Conservation (phyloP, 2,888 invertebrate species). For the Nymphalis polychloros region DNA sequence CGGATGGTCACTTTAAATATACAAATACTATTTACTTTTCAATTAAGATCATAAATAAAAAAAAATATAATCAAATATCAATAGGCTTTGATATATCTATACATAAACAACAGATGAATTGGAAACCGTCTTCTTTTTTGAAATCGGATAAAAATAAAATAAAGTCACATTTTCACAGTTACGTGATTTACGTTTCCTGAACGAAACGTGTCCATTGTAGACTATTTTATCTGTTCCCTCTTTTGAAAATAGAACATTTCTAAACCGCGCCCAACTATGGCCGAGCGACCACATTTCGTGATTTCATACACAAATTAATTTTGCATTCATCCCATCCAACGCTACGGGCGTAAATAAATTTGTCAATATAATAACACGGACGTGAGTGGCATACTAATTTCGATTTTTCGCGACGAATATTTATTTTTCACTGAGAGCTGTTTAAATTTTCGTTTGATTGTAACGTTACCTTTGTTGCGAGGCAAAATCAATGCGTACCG, state of each 20-base stretch:
- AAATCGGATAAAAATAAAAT: too few relatives aligned
- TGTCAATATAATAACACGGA: conserved; percentile 33
- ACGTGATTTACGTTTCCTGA: neutral
- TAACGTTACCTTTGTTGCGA: neutral
- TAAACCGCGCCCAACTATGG: conserved; percentile 12
- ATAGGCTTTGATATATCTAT: too few relatives aligned
- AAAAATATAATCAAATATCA: too few relatives aligned
- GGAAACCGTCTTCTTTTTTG: too few relatives aligned
- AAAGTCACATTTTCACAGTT: too few relatives aligned
- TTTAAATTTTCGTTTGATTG: neutral
- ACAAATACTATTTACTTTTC: too few relatives aligned
- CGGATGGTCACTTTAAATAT: too few relatives aligned
- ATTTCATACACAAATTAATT: conserved; percentile 32
- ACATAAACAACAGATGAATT: too few relatives aligned
- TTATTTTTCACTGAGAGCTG: neutral
- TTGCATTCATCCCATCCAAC: conserved; percentile 16
- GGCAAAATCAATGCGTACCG: neutral
- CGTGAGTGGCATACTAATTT: conserved; percentile 36
- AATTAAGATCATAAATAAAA: too few relatives aligned
- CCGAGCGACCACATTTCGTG: conserved; percentile 23
- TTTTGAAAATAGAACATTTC: conserved; percentile 9
- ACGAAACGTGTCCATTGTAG: neutral
- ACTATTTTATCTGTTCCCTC: neutral
- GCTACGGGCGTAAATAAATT: conserved; percentile 33
- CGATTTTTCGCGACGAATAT: neutral